Evolutionary conservation across 2,888 invertebrate genomes (phyloP), one percentile per base, ranked within the genome.

Genomic region (Brachyptera risi): DNA sequence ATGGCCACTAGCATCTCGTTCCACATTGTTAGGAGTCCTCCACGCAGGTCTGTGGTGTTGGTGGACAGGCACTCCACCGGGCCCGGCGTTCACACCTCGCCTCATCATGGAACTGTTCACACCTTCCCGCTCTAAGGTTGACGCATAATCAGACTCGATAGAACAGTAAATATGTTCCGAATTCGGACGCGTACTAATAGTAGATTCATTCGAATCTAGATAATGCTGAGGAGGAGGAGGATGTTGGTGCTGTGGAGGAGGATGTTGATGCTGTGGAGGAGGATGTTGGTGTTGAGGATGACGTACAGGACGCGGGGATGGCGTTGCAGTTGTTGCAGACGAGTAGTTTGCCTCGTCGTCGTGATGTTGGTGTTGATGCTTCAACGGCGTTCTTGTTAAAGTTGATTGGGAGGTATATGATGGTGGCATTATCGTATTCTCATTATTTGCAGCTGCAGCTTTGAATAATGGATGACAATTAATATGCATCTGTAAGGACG

Each of bases 81-180:
- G 37, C 37, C 35, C 54, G 54, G 37, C 54, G 40, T 58, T 60
- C 42, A 60, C 49, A 31, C 61, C 61, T 51, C 70, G 61, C 27
- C 68, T 57, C 26, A 68, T 65, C 17, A 56, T 21, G 3, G 63
- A 63, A 9, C 42, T 21, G 42, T 42, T 19, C 37, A 37, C 37
- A 24, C 42, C 60, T 5, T 64, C 59, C 68, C 90, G 84, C 75
- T 91, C 91, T 69, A 91, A 80, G 61, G 89, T 88, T 69, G 90
- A 90, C 73, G 91, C 91, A 75, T 92, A 92, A 31, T 71, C 71
- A 63, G 91, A 91, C 76, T 92, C 92, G 75, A 92, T 92, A 72
- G 90, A 91, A 60, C 91, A 91, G 74, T 92, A 92, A 72, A 92
- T 92, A 74, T 92, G 92, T 76, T 92, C 92, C 68, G 90, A 90